A percentile compares a stretch with the other conserved stretches of the same genome.
Conservation (phyloP, 2,797 vertebrate species). For the Manis javanica region DNA sequence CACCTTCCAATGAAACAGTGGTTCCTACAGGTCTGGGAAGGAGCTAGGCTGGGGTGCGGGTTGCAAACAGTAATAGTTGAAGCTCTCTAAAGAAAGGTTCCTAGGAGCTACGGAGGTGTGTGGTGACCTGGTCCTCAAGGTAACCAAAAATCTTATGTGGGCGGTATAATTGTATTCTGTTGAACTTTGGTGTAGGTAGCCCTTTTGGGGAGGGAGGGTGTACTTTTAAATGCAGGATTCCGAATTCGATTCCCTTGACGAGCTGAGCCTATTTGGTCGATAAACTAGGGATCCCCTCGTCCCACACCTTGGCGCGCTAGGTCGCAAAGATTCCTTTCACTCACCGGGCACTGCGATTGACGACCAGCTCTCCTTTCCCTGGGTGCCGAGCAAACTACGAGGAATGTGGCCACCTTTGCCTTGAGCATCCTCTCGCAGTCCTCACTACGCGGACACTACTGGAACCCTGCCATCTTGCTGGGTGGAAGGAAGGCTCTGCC, state of each 20-base stretch:
- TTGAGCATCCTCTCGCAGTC: background rate
- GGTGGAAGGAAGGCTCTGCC: background rate
- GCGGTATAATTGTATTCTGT: background rate
- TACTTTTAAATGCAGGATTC: slow-evolving; percentile 15
- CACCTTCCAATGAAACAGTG: background rate
- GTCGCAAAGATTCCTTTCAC: background rate
- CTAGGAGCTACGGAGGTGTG: background rate
- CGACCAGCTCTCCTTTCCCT: background rate
- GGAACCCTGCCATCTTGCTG: background rate
- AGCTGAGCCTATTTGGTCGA: background rate
- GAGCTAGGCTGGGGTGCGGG: background rate
- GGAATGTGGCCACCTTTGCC: slow-evolving; percentile 16
- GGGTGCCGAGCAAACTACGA: background rate
- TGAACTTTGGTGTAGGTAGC: background rate
- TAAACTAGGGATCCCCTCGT: background rate
- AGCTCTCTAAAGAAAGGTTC: background rate
- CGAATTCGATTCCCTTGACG: background rate
- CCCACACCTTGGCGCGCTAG: background rate
- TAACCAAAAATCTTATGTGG: background rate
- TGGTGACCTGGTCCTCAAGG: background rate
- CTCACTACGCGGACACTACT: background rate
- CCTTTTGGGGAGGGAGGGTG: background rate
- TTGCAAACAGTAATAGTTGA: background rate
- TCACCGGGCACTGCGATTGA: background rate
- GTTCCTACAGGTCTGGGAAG: background rate